Conservation (phyloP, 1,140 invertebrate genomes). For the Rhyzopertha dominica region DNA sequence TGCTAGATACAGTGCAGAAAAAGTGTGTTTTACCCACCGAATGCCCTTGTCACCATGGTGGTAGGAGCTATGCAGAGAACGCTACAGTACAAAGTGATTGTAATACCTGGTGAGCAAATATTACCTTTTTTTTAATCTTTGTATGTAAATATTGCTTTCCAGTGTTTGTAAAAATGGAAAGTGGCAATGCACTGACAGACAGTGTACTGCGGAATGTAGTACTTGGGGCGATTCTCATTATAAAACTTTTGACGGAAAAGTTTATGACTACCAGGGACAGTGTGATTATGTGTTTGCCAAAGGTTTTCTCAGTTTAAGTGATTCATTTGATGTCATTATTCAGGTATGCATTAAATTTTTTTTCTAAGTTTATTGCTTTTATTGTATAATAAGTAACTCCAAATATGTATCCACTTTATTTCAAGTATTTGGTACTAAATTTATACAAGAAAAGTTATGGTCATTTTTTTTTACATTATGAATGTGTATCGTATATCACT, state of each 20-base stretch:
- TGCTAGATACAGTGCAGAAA: conserved; percentile 62
- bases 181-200: conserved; percentile 61
- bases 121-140: conserved; percentile 8
- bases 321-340: conserved; percentile 66
- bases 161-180: conserved; percentile 62
- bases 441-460: no score
- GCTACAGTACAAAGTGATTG: conserved; percentile 73
- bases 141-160: conserved; percentile 24
- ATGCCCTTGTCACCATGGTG: conserved; percentile 87
- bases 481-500: conserved; percentile 17
- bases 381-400: background rate
- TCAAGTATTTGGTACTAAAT: background rate
- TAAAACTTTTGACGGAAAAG: conserved; percentile 77
- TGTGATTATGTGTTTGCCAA: conserved; percentile 83
- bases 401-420: background rate
- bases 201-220: conserved; percentile 66
- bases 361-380: conserved; percentile 3
- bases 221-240: conserved; percentile 86
- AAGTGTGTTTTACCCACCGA: conserved; percentile 62
- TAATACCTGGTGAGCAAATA: conserved; percentile 65
- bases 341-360: conserved; percentile 48
- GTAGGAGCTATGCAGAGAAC: conserved; percentile 72
- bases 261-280: conserved; percentile 81
- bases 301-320: conserved; percentile 53
- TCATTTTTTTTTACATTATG: conserved; percentile 18